These are phyloP conservation scores for Gulo gulo DNA, from an alignment of 2,113 vertebrate genomes.

Conservation along the genomic window DNA sequence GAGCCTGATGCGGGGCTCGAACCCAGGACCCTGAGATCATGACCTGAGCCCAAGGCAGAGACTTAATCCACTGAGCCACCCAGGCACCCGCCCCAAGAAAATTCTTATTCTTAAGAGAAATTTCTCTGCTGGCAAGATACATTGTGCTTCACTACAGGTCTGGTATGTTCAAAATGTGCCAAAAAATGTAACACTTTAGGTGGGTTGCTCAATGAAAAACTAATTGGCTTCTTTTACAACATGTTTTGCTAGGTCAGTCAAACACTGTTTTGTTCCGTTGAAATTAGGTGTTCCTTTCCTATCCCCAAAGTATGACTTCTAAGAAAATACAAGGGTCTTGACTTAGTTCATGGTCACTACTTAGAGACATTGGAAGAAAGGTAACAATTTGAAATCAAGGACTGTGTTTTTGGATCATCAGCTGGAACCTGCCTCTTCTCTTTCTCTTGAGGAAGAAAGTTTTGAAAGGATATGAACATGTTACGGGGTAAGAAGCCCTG, in stretches of 20 bases:
- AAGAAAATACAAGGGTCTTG: neutral
- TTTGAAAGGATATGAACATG: neutral
- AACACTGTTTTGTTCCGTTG: neutral
- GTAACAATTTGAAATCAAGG: neutral
- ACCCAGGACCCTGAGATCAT: neutral
- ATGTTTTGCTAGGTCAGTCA: neutral
- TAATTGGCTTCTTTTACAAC: neutral
- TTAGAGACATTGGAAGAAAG: neutral
- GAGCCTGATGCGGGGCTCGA: accelerated
- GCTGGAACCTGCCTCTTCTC: neutral
- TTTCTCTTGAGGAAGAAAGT: neutral
- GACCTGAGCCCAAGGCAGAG: neutral
- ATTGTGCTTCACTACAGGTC: neutral
- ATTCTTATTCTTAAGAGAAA: neutral
- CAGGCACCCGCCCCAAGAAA: neutral
- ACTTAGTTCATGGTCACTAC: neutral
- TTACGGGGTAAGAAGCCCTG: neutral
- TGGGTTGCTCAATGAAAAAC: neutral
- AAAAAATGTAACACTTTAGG: neutral
- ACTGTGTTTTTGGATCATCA: neutral
- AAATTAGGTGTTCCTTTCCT: neutral
- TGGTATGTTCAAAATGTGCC: neutral
- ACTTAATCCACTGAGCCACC: neutral
- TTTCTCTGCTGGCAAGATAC: neutral
- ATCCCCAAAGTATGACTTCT: neutral